Evolutionary conservation across 2,888 invertebrate genomes (phyloP).

Genomic region (Hipparchia semele): DNA sequence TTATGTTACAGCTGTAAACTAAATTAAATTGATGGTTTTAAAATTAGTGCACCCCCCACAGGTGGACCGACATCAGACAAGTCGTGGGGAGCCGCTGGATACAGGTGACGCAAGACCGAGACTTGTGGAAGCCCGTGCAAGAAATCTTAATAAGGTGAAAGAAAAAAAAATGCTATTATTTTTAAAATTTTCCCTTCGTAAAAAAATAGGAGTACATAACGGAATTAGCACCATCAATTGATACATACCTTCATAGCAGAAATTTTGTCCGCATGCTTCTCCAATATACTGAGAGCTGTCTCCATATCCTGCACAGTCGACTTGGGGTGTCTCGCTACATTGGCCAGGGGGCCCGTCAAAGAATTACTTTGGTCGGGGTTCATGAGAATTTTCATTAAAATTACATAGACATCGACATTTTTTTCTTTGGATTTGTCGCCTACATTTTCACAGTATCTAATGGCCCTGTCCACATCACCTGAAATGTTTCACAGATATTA

Average conservation of each 20-base stretch:
- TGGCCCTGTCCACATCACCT: slow-evolving; percentile 92
- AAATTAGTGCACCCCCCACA: too few species aligned
- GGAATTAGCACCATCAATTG: neutral
- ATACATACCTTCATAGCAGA: slow-evolving; percentile 88
- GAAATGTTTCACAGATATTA: slow-evolving; percentile 38
- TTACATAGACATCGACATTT: slow-evolving; percentile 83
- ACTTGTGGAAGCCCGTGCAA: too few species aligned
- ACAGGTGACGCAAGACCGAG: too few species aligned
- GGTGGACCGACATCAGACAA: too few species aligned
- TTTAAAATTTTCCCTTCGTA: too few species aligned
- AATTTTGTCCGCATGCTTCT: slow-evolving; percentile 92
- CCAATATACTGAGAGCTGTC: slow-evolving; percentile 90
- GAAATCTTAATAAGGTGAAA: too few species aligned
- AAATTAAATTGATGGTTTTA: too few species aligned
- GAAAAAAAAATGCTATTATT: too few species aligned
- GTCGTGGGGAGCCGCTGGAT: too few species aligned
- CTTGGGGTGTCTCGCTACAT: slow-evolving; percentile 79
- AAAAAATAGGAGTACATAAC: too few species aligned
- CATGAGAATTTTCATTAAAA: slow-evolving; percentile 81
- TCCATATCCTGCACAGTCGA: slow-evolving; percentile 89
- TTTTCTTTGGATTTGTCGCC: slow-evolving; percentile 71
- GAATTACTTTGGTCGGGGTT: slow-evolving; percentile 62
- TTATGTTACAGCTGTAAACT: too few species aligned
- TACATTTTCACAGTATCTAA: slow-evolving; percentile 91
- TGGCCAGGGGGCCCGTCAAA: slow-evolving; percentile 72